phyloP scores from a whole-genome alignment of 23 tunicate genomes.

The Halocynthia aurantium region DNA sequence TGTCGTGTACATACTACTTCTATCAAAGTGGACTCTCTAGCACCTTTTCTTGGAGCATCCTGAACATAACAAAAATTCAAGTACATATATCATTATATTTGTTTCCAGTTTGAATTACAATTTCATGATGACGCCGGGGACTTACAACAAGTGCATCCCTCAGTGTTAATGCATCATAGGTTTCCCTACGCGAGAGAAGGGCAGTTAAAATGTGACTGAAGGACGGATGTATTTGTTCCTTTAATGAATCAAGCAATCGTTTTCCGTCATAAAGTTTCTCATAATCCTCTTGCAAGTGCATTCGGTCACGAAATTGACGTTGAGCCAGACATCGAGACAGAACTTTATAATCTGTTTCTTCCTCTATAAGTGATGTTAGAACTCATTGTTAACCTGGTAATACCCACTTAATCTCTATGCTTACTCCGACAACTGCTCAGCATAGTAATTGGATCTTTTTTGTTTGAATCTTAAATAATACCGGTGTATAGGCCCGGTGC shows the following conservation, averaged over 20 bases:
- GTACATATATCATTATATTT: not conserved
- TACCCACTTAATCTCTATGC: no score
- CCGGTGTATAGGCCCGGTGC: no score
- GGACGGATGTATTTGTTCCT: conserved; percentile 16
- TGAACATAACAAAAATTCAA: not conserved
- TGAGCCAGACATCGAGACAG: conserved; percentile 16
- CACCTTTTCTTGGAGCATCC: conserved; percentile 27
- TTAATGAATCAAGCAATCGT: conserved; percentile 8
- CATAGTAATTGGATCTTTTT: no score
- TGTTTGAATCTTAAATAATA: no score
- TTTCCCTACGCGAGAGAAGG: conserved; percentile 19
- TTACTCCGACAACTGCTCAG: no score
- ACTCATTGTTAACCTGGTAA: no score
- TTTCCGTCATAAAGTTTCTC: conserved; percentile 10
- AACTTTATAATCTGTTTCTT: not conserved
- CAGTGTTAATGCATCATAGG: conserved; percentile 21
- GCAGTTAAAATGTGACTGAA: conserved; percentile 14
- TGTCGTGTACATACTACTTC: conserved; percentile 23
- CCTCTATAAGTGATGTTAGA: no score
- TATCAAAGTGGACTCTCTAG: conserved; percentile 18
- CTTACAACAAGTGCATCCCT: conserved; percentile 23
- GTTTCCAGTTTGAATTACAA: not conserved
- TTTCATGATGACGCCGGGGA: not conserved
- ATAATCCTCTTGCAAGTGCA: conserved; percentile 15
- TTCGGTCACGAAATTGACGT: conserved; percentile 15